Percentiles rank a stretch among this genome's conserved stretches.
Evolutionary conservation across 1,140 invertebrate genomes (phyloP).

Genomic region (Melitaea cinxia): DNA sequence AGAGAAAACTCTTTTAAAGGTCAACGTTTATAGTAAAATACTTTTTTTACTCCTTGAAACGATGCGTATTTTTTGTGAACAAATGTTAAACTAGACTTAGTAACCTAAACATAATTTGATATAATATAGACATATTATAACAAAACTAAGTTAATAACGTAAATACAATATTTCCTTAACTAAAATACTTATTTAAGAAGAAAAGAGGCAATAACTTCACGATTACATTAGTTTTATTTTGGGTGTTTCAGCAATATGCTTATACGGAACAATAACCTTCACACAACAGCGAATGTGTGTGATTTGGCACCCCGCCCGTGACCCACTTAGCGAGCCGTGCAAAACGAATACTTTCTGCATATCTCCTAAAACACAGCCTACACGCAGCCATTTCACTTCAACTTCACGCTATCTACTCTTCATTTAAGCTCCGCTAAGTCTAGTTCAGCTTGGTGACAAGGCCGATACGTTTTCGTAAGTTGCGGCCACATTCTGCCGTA

Average conservation of each 20-base stretch:
- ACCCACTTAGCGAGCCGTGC: conserved; percentile 18
- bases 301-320: conserved; percentile 22
- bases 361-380: conserved; percentile 2
- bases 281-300: conserved; percentile 9
- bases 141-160: too few relatives aligned
- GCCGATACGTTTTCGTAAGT: not conserved
- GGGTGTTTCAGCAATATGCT: conserved; percentile 2
- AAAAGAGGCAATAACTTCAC: too few relatives aligned
- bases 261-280: conserved; percentile 1
- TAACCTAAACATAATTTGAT: too few relatives aligned
- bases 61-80: too few relatives aligned
- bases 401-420: not conserved
- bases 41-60: too few relatives aligned
- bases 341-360: conserved; percentile 15
- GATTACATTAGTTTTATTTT: not conserved
- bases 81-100: too few relatives aligned
- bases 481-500: not conserved
- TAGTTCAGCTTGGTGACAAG: not conserved
- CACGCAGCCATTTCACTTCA: not conserved
- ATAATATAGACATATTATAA: too few relatives aligned
- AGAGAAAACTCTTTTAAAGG: too few relatives aligned
- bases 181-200: too few relatives aligned
- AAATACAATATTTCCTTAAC: too few relatives aligned
- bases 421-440: not conserved
- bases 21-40: too few relatives aligned